phyloP scores from a whole-genome alignment of 2,888 invertebrate species.

The Cheilosia vernalis region DNA sequence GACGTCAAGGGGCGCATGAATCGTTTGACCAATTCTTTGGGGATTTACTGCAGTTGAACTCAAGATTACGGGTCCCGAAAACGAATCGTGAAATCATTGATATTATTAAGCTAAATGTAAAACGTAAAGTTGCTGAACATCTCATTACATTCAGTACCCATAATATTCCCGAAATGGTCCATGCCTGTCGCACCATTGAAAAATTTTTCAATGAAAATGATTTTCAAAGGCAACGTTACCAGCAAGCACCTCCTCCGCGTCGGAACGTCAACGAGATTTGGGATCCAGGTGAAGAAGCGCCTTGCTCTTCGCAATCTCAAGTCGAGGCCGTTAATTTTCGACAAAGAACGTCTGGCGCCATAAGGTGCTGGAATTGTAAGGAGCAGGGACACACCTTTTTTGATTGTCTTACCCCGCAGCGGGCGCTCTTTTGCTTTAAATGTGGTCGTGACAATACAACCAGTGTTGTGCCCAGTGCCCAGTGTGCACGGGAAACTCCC shows the following conservation, averaged over 20 bases:
- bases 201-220: not conserved
- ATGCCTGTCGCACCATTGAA: not conserved
- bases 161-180: not conserved
- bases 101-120: not conserved
- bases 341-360: too few species aligned
- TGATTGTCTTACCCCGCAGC: too few species aligned
- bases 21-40: not conserved
- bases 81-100: not conserved
- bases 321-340: not conserved
- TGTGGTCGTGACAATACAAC: not conserved
- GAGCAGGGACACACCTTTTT: too few species aligned
- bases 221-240: not conserved
- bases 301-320: not conserved
- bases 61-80: not conserved
- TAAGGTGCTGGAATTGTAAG: too few species aligned
- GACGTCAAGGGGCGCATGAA: not conserved
- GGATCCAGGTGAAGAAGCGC: not conserved
- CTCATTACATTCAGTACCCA: not conserved
- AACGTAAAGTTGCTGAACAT: not conserved
- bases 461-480: not conserved
- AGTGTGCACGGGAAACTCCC: constrained; percentile 7
- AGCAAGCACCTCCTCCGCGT: not conserved
- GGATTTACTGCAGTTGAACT: not conserved
- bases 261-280: not conserved
- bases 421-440: too few species aligned